phyloP scores from a whole-genome alignment of 2,888 invertebrate species.

The Neoaliturus tenellus region DNA sequence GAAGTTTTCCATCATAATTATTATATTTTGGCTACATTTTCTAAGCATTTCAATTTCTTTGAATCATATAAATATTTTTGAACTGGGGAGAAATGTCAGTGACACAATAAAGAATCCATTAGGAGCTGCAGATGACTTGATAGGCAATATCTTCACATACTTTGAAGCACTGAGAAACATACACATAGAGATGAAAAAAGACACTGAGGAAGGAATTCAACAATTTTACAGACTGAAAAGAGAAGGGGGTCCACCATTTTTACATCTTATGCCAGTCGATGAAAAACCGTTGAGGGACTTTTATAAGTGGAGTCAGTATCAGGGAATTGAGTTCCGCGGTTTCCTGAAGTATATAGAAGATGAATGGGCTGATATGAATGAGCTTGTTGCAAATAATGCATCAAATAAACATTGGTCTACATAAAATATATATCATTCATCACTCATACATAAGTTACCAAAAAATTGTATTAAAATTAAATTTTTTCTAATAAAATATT shows the following conservation, averaged over 20 bases:
- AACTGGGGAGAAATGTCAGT: background rate
- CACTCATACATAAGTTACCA: too few species aligned
- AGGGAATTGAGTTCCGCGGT: slow-evolving; percentile 19
- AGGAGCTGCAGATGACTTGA: background rate
- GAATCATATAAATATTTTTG: background rate
- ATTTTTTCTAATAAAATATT: too few species aligned
- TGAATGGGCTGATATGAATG: slow-evolving; percentile 14
- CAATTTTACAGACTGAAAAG: background rate
- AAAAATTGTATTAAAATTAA: too few species aligned
- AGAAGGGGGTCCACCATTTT: background rate
- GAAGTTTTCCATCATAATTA: background rate
- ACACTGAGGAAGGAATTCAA: background rate
- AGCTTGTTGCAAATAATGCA: background rate
- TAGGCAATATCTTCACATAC: background rate
- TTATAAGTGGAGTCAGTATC: slow-evolving; percentile 12
- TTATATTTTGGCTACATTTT: background rate
- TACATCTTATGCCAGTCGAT: slow-evolving; percentile 9
- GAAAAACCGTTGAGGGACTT: background rate
- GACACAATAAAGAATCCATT: slow-evolving; percentile 9
- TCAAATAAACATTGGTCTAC: background rate
- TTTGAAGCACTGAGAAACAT: slow-evolving; percentile 15
- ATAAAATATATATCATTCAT: background rate
- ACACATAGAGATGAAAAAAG: background rate
- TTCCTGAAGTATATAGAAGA: slow-evolving; percentile 25
- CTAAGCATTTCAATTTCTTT: background rate